Evolutionary conservation across 2,888 invertebrate genomes (phyloP), one percentile per base, ranked within the genome.

Genomic region (Pegoplata infirma): DNA sequence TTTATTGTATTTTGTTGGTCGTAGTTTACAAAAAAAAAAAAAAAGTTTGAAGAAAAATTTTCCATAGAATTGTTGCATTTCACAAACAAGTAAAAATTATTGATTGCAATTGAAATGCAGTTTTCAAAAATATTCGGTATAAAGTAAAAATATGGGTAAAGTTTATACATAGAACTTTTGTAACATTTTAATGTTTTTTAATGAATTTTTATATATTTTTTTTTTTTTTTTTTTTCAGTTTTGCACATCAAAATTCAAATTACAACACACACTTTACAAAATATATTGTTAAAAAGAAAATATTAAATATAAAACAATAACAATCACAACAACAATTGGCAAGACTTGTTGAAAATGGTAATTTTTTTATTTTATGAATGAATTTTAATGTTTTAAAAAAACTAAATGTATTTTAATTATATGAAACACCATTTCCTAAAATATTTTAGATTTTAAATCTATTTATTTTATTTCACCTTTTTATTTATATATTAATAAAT

Each of bases 241-340:
- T 58, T 28, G 28, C 44, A 73, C 53, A 75, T 71, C 61, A 72
- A 72, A 73, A 79, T 75, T 64, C 76, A 76, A 79, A 79, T 76
- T 73, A 81, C 66, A 78, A 79, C 79, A 68, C 79, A 68, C 80
- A 73, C 58, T 72, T 78, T 61, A 67, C 64, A 51, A 36, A 68
- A 63, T 55, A 66, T 68, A 77, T 78, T 66, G 75, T n/a, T n/a
- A n/a, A n/a, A n/a, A n/a, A n/a, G 36, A 63, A 64, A 67, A 59
- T 51, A 74, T 25, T 21, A n/a, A 67, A 56, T 40, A 46, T 40
- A 59, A 67, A 76, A 76, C 51, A 63, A 69, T 63, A 69, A 63
- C 40, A 69, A 49, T 69, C 55, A 76, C 68, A 63, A 69, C 63
- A 76, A 76, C 75, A 76, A 69, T 55, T 56, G 14, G 49, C 75